Evolutionary conservation across 1,140 invertebrate genomes (phyloP), one percentile per base, ranked within the genome.

Genomic region (Camponotus vicinus): DNA sequence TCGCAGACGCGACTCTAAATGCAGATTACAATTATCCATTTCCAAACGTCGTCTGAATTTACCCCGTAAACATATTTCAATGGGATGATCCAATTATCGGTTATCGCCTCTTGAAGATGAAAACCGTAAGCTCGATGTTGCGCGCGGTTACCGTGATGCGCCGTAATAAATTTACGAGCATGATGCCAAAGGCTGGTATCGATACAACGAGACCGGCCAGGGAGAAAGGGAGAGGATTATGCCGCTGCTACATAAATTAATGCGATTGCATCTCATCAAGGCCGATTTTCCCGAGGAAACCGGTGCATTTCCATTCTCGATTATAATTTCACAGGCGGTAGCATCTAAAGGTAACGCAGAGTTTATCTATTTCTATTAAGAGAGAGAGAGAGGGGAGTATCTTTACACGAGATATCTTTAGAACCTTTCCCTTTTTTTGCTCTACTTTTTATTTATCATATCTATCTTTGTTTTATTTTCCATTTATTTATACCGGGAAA

Each of bases 31-130:
- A 70, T 52, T 18, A 52, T 52, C 55, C 63, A n/a, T 11, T 27
- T 11, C 45, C 49, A 52, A 37, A 27, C 27, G 55, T 15, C 21
- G 18, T 13, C 27, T 13, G 8, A n/a, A 61, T 61, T 59, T 37
- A 18, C 9, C 27, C 21, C 27, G 27, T 75, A 42, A 83, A 49
- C 32, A 27, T n/a, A 83, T 75, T 55, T 40, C 27, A 13, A 11
- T 18, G 18, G 8, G n/a, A 69, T 18, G 49, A 27, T 76, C 21
- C 88, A 86, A 88, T 88, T 86, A 89, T 55, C 66, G 80, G 34
- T 76, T 77, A 85, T 87, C 64, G 55, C 11, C 52, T 52, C 80
- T 70, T 69, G 61, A 64, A 84, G 85, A 59, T 86, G 52, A 84
- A 45, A 82, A 6, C 52, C 61, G 7, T 18, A 21, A 21, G 32